Evolutionary conservation across 2,888 invertebrate genomes (phyloP), one percentile per base, ranked within the genome.

Genomic region (Leucophenga maculata): DNA sequence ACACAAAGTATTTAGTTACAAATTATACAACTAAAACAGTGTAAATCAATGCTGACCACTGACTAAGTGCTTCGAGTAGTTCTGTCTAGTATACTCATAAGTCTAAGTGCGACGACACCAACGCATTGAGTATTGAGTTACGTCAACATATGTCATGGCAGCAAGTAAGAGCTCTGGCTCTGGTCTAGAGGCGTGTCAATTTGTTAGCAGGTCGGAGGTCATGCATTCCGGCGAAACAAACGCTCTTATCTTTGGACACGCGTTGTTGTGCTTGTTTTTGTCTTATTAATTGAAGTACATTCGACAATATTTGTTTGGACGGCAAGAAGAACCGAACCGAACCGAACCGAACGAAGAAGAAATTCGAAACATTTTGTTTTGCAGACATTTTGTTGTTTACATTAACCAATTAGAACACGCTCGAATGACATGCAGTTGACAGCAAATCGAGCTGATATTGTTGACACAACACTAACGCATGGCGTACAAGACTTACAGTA

Each of bases 381-480:
- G 32, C 67, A 44, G 50, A 50, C 50, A 50, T 50, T 14, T 60
- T 69, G 73, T 77, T 83, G 78, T 82, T 84, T 80, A 80, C 83
- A 83, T 80, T 80, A 82, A 82, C 82, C 84, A 82, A 82, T 82
- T 83, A 81, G 82, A 48, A 46, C 62, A 22, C 26, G 22, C n/a
- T 22, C 62, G 46, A 48, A 64, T 64, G 62, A 48, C 62, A 64
- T 46, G 62, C 48, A 11, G 31, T 6, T 59, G 59, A 59, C 59
- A 59, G 32, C 16, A 22, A 31, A 31, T 22, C 50, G 65, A 22
- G 22, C 48, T 64, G 57, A 57, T 31, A 39, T n/a, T 39, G 54
- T 54, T 54, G 65, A 65, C 52, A 52, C 16, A 54, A 14, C 62
- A 31, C 59, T 31, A 50, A 48, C 14, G 50, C n/a, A 16, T 1